Percentiles rank a stretch among this genome's conserved stretches.
Conservation (phyloP, 2,113 vertebrate species). For the Cercopithecus mona region DNA sequence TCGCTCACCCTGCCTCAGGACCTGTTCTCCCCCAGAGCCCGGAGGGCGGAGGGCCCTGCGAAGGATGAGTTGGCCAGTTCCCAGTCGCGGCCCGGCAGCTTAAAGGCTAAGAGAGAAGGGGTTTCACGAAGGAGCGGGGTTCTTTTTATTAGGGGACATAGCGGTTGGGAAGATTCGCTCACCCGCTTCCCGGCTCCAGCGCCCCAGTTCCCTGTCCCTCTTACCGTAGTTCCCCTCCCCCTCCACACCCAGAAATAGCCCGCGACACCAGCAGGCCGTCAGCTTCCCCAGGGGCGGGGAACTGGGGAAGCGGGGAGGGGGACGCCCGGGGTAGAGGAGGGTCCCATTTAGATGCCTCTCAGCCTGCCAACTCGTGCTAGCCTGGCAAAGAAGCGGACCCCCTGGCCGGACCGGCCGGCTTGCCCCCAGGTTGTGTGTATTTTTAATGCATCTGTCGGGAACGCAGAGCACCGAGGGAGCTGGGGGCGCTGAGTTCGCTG, state of each 20-base stretch:
- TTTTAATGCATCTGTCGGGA: constrained; percentile 27
- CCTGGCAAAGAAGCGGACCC: background rate
- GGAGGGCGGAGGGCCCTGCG: background rate
- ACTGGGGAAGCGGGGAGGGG: background rate
- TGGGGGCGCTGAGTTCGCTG: background rate
- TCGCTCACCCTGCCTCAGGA: background rate
- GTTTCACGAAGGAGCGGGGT: background rate
- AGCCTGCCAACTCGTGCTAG: background rate
- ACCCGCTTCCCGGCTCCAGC: constrained; percentile 35
- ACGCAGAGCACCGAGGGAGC: background rate
- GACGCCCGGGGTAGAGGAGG: background rate
- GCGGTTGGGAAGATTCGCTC: constrained; percentile 17
- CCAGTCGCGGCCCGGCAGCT: background rate
- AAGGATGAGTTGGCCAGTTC: constrained; percentile 55
- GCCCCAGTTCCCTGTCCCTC: constrained; percentile 73
- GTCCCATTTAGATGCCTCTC: background rate
- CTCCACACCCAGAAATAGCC: constrained; percentile 81
- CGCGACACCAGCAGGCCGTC: constrained; percentile 44
- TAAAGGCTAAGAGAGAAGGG: background rate
- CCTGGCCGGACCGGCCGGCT: too few species aligned
- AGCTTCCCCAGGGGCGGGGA: background rate
- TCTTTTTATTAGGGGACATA: background rate
- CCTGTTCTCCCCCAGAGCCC: background rate
- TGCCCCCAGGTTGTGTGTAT: background rate
- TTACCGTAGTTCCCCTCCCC: constrained; percentile 72